A percentile compares a stretch with the other conserved stretches of the same genome.
Conservation (phyloP, 2,113 vertebrate species). For the human region DNA sequence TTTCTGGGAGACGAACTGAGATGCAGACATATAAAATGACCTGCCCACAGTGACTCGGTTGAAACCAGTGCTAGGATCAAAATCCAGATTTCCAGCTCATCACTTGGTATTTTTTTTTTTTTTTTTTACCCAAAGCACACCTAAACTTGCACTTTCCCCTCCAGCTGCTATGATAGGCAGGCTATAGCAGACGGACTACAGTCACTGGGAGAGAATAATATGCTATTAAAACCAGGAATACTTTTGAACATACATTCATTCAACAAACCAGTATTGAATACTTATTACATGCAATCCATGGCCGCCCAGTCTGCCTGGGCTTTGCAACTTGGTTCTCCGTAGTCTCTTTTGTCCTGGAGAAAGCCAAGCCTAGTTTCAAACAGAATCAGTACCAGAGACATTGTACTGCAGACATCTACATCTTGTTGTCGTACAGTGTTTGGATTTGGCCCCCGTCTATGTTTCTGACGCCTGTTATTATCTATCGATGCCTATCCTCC, state of each 20-base stretch:
- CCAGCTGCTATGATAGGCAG: background rate
- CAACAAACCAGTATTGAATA: fast-evolving
- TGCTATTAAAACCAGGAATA: background rate
- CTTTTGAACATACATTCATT: background rate
- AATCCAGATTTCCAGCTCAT: background rate
- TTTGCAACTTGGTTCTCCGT: background rate
- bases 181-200: background rate
- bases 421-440: background rate
- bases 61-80: background rate
- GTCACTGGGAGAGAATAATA: background rate
- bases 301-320: background rate
- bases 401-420: background rate
- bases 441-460: background rate
- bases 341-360: no score
- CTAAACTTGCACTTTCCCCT: background rate
- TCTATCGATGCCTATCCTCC: fast-evolving
- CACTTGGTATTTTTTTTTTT: no score
- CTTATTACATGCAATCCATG: fast-evolving
- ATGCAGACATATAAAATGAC: background rate
- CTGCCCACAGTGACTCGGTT: background rate
- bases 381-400: background rate
- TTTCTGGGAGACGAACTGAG: background rate
- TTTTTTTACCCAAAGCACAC: background rate
- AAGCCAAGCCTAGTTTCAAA: background rate
- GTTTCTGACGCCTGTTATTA: no score